Evolutionary conservation across 2,888 invertebrate species (phyloP), one percentile per base, ranked within the genome.

Genomic region (Serripes groenlandicus): DNA sequence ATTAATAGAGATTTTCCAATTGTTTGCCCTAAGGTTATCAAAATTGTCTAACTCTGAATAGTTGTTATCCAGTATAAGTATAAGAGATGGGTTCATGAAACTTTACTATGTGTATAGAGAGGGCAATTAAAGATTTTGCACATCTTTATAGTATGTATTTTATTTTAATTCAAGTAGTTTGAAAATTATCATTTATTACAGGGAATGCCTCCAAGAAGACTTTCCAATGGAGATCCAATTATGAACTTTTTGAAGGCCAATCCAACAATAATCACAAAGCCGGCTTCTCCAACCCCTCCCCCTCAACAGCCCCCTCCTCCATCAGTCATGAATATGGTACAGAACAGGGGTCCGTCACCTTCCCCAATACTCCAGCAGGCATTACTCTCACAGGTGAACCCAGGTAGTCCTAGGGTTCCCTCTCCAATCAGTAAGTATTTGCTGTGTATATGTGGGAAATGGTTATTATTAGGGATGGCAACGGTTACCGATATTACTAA

Each of bases 361-460:
- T 88, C 90, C 34, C 88, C 90, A 28, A 86, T 89, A 18, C 78
- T 92, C 30, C 86, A 88, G 35, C 87, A 86, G 37, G 79, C 86
- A 72, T 87, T 88, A 70, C 75, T 88, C 15, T 83, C 88, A 30
- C 87, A 87, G 75, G 91, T 91, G 85, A 52, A 69, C 30, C 86
- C 89, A 26, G 86, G 89, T 28, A 89, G 92, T 30, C 91, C 92
- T 3, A 81, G 92, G 58, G 92, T 94, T 23, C 93, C 94, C 23
- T 94, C 94, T 30, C 94, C 94, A 30, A 92, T 94, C 85, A 93
- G 94, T 94, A 88, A 92, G 93, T 90, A 56, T 42, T 21, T 62
- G 7, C 49, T 49, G 15, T n/a, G n/a, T n/a, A n/a, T n/a, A n/a
- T n/a, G n/a, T n/a, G n/a, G n/a, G n/a, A n/a, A n/a, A n/a, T n/a